A percentile compares a stretch with the other conserved stretches of the same genome.
phyloP scores from a whole-genome alignment of 2,797 vertebrate genomes.

The Anguilla pacifica region DNA sequence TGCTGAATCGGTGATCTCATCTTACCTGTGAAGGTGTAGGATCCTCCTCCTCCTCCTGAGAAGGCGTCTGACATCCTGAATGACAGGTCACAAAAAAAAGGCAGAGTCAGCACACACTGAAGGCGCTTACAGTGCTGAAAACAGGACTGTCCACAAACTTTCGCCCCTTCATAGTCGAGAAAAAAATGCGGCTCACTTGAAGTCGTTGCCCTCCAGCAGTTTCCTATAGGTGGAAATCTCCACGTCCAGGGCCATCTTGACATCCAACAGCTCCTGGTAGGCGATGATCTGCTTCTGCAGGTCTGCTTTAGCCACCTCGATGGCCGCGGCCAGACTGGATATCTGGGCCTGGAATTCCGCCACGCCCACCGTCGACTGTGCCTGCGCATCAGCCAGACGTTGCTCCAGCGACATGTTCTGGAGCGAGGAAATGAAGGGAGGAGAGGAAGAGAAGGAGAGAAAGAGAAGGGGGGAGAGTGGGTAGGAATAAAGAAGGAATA shows the following conservation, averaged over 20 bases:
- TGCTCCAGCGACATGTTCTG: conserved; percentile 62
- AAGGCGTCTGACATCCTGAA: conserved; percentile 31
- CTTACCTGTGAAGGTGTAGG: conserved; percentile 57
- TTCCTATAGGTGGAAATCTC: conserved; percentile 67
- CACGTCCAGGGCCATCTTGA: conserved; percentile 64
- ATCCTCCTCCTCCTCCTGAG: conserved; percentile 46
- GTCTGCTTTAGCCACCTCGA: conserved; percentile 62
- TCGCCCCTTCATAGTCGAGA: too few species aligned
- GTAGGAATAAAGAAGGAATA: neutral
- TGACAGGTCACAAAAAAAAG: neutral
- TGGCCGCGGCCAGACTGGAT: conserved; percentile 58
- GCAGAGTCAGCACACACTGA: neutral
- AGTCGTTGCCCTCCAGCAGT: conserved; percentile 62
- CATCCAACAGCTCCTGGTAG: conserved; percentile 65
- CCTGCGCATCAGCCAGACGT: conserved; percentile 57
- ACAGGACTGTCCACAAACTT: too few species aligned
- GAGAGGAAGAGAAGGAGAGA: conserved; percentile 3
- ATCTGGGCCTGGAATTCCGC: conserved; percentile 62
- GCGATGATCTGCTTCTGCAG: conserved; percentile 65
- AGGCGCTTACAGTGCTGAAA: neutral
- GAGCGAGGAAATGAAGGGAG: neutral
- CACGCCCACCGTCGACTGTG: conserved; percentile 58
- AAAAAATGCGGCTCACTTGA: conserved; percentile 51
- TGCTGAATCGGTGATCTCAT: neutral
- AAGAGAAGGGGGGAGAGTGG: neutral